Evolutionary conservation across 2,888 invertebrate species (phyloP), one percentile per base, ranked within the genome.

Genomic region (Boloria euphrosyne): DNA sequence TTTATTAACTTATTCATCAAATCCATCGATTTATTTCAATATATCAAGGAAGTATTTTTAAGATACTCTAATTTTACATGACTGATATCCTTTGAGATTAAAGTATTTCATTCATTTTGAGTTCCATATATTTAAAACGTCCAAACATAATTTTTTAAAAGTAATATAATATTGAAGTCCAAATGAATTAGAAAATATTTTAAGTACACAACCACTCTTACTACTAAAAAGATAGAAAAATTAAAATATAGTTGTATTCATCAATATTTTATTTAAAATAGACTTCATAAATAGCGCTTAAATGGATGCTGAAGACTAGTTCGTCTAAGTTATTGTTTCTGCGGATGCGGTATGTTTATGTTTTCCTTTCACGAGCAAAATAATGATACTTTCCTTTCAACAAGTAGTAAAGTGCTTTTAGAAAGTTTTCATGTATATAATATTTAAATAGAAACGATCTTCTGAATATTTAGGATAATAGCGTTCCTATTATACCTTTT

Each of bases 321-420:
- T n/a, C n/a, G 52, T 52, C 31, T 64, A 53, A 64, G 17, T 55
- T 55, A 53, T 58, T 58, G 22, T 63, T 66, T 63, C 62, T 63
- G 55, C 52, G 64, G 64, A 69, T 63, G 47, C 53, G 61, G 61
- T 61, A 64, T 57, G 44, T 69, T 69, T 67, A 66, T 64, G 64
- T 47, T 69, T 69, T 43, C 69, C 67, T 69, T 66, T 60, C 58
- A 61, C 60, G 18, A 38, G 43, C 38, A 53, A 58, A 62, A 52
- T 67, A 67, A 49, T 63, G 53, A 64, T 53, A 59, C 58, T 64
- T 51, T 64, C 58, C 51, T 17, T 50, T 49, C 47, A 47, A 64
- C 43, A 27, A 51, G 50, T 17, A 31, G 47, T 59, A 17, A 31
- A 49, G 31, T 16, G 59, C 17, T 59, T 49, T 57, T 59, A 59